Percentiles rank a stretch among this genome's conserved stretches.
These are phyloP conservation scores for Rhynchophorus ferrugineus DNA, from an alignment of 1,140 invertebrate species.

Conservation along the genomic window DNA sequence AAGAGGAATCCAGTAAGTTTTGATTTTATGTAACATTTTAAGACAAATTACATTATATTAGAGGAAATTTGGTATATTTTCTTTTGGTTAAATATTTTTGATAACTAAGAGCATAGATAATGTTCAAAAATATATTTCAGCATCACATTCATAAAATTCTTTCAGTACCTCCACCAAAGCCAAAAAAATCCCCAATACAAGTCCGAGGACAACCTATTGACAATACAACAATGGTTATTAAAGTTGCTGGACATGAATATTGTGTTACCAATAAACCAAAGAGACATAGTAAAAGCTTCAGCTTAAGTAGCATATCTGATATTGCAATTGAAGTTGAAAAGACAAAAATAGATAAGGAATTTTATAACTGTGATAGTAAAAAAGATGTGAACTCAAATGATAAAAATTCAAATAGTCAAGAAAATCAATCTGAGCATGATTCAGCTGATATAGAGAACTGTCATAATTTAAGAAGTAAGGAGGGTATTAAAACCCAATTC, in stretches of 20 bases:
- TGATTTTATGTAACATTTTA: too few species aligned
- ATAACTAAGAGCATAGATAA: too few species aligned
- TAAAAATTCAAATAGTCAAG: slow-evolving; percentile 8
- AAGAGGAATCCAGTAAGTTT: slow-evolving; percentile 43
- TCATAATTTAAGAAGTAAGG: background rate
- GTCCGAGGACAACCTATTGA: slow-evolving; percentile 34
- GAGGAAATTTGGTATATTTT: too few species aligned
- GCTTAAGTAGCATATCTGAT: slow-evolving; percentile 38
- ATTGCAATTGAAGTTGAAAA: slow-evolving; percentile 36
- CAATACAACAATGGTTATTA: slow-evolving; percentile 44
- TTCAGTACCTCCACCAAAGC: slow-evolving; percentile 23
- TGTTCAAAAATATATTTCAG: too few species aligned
- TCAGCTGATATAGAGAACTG: slow-evolving; percentile 2
- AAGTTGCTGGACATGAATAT: slow-evolving; percentile 43
- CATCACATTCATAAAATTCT: slow-evolving; percentile 12
- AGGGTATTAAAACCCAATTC: background rate
- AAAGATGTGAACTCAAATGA: slow-evolving; percentile 14
- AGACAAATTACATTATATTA: too few species aligned
- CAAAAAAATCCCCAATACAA: slow-evolving; percentile 30
- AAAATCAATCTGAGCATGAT: slow-evolving; percentile 12
- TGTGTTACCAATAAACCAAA: slow-evolving; percentile 38
- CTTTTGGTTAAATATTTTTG: background rate
- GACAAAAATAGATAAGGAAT: slow-evolving; percentile 32
- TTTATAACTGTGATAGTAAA: slow-evolving; percentile 24
- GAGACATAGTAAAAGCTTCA: slow-evolving; percentile 36